Percentiles rank a stretch among this genome's conserved stretches.
phyloP scores from a whole-genome alignment of 2,797 vertebrate species.

The Garrulus glandarius region DNA sequence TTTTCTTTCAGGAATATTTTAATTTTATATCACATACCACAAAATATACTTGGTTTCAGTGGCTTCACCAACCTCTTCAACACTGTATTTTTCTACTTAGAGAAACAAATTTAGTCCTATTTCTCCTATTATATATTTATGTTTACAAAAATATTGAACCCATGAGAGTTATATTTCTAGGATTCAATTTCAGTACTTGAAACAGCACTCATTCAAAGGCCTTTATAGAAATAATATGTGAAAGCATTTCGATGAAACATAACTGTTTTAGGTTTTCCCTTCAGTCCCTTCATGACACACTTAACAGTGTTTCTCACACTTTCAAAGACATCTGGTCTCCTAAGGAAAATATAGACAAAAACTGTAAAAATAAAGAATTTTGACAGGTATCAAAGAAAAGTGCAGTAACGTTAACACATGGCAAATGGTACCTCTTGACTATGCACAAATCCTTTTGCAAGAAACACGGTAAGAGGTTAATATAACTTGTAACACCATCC shows the following conservation, averaged over 20 bases:
- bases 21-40: neutral
- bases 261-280: constrained; percentile 15
- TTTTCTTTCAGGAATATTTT: neutral
- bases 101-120: neutral
- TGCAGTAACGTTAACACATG: neutral
- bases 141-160: constrained; percentile 36
- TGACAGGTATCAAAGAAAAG: neutral
- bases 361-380: neutral
- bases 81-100: neutral
- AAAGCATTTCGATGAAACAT: neutral
- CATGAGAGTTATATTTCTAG: constrained; percentile 7
- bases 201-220: neutral
- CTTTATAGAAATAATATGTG: constrained; percentile 22
- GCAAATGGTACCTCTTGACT: neutral
- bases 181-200: constrained; percentile 31
- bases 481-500: neutral
- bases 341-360: constrained; percentile 12
- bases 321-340: neutral
- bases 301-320: neutral
- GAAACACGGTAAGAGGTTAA: neutral
- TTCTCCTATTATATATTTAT: neutral
- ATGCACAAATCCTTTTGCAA: neutral
- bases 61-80: neutral
- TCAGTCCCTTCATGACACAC: neutral
- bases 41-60: neutral